phyloP scores from a whole-genome alignment of 2,888 invertebrate species.

The Polia nebulosa region DNA sequence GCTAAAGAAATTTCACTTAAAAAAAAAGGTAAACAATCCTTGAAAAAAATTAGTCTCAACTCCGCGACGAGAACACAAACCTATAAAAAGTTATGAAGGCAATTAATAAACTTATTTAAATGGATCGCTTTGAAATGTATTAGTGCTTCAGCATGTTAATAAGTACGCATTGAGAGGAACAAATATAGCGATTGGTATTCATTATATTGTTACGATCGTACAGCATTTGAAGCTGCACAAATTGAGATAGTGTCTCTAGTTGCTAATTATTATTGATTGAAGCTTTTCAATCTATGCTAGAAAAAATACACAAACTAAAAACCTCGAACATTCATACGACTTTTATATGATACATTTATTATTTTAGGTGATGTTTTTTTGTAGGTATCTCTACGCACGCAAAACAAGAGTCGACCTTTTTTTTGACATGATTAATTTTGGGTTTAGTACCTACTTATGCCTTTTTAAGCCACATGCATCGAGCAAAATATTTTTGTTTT shows the following conservation, averaged over 20 bases:
- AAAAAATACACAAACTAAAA: not conserved
- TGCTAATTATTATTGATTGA: too few relatives aligned
- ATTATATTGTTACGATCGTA: not conserved
- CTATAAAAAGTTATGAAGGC: constrained; percentile 37
- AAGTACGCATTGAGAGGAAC: not conserved
- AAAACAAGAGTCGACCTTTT: too few relatives aligned
- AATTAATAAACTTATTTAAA: constrained; percentile 29
- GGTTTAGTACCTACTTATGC: too few relatives aligned
- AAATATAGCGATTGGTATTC: constrained; percentile 19
- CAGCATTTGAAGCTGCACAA: constrained; percentile 11
- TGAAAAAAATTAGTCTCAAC: constrained; percentile 6
- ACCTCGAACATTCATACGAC: not conserved
- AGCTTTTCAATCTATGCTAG: too few relatives aligned
- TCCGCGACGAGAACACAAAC: constrained; percentile 2
- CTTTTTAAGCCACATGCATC: too few relatives aligned
- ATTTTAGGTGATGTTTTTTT: not conserved
- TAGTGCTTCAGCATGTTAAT: constrained; percentile 30
- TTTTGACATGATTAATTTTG: too few relatives aligned
- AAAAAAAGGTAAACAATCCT: not conserved
- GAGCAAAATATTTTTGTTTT: too few relatives aligned
- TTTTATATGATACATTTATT: too few relatives aligned
- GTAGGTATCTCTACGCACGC: too few relatives aligned
- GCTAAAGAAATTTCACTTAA: too few relatives aligned
- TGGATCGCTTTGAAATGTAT: constrained; percentile 36
- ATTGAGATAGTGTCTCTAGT: not conserved